These are phyloP conservation scores for Augochlorella aurata DNA, from an alignment of 2,888 invertebrate species.

Conservation along the genomic window DNA sequence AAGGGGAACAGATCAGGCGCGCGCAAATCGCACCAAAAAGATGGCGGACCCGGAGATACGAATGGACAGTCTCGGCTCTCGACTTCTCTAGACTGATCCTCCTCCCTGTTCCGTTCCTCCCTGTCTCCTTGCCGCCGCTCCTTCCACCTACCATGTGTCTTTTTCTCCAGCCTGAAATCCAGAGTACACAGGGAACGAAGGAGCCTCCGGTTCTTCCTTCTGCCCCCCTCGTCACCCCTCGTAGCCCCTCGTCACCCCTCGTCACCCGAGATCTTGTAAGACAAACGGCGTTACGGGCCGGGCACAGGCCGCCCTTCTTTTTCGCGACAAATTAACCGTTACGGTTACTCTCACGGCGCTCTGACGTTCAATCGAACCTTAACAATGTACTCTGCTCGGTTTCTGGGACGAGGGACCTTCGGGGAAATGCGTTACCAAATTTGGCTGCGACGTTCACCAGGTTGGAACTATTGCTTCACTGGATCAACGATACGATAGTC, in stretches of 20 bases:
- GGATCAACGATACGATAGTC: no score
- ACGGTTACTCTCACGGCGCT: slow-evolving; percentile 19
- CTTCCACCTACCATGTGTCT: slow-evolving; percentile 48
- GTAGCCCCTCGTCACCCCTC: not conserved
- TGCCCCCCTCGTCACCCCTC: slow-evolving; percentile 2
- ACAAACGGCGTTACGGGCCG: slow-evolving; percentile 62
- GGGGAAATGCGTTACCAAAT: not conserved
- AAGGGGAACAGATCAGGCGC: slow-evolving; percentile 47
- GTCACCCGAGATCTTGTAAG: slow-evolving; percentile 58
- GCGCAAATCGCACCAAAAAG: slow-evolving; percentile 65
- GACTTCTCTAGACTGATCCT: slow-evolving; percentile 36
- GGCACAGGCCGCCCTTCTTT: slow-evolving; percentile 31
- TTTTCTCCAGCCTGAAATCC: slow-evolving; percentile 60
- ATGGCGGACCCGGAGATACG: slow-evolving; percentile 61
- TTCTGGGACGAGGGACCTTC: not conserved
- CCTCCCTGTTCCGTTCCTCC: slow-evolving; percentile 31
- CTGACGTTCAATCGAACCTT: slow-evolving; percentile 10
- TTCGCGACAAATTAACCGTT: slow-evolving; percentile 66
- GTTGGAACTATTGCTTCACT: no score
- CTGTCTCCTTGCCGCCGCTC: slow-evolving; percentile 23
- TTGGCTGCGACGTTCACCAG: not conserved
- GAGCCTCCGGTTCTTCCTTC: slow-evolving; percentile 30
- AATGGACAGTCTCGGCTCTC: slow-evolving; percentile 48
- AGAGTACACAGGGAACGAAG: slow-evolving; percentile 40
- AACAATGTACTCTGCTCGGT: not conserved